phyloP scores from a whole-genome alignment of 2,888 invertebrate species.

The Lumbricus terrestris region DNA sequence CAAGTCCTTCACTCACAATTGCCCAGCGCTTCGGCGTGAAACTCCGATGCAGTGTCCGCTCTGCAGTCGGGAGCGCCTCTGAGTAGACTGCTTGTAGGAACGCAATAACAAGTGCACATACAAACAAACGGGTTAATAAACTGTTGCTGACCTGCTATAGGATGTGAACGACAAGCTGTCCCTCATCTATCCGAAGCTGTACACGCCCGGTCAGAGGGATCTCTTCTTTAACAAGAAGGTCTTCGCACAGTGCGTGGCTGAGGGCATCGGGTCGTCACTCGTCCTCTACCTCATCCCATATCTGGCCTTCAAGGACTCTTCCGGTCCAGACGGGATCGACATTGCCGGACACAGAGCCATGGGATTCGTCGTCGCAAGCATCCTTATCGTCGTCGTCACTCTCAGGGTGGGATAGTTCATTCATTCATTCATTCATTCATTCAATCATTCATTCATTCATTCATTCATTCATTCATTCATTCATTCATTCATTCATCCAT shows the following conservation, averaged over 20 bases:
- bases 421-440: too few relatives aligned
- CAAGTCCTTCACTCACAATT: too few relatives aligned
- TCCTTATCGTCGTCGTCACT: conserved; percentile 93
- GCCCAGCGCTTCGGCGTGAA: too few relatives aligned
- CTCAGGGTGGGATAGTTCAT: too few relatives aligned
- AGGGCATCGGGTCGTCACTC: conserved; percentile 92
- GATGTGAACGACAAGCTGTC: conserved; percentile 79
- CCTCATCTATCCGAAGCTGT: conserved; percentile 87
- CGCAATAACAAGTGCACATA: too few relatives aligned
- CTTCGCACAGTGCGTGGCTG: conserved; percentile 88
- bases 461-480: too few relatives aligned
- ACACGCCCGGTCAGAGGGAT: conserved; percentile 90
- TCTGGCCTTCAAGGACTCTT: conserved; percentile 83
- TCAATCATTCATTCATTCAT: too few relatives aligned
- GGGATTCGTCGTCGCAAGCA: conserved; percentile 92
- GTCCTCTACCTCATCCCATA: conserved; percentile 95
- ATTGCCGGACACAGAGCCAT: conserved; percentile 91
- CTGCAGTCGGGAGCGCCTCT: too few relatives aligned
- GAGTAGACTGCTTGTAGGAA: too few relatives aligned
- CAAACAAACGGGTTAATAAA: neutral
- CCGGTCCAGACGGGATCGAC: conserved; percentile 82
- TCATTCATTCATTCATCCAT: too few relatives aligned
- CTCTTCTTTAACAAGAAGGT: conserved; percentile 87
- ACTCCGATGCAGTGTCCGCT: too few relatives aligned
- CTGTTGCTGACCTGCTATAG: conserved; percentile 61